phyloP scores from a whole-genome alignment of 1,140 invertebrate genomes.

The Hyles vespertilio region DNA sequence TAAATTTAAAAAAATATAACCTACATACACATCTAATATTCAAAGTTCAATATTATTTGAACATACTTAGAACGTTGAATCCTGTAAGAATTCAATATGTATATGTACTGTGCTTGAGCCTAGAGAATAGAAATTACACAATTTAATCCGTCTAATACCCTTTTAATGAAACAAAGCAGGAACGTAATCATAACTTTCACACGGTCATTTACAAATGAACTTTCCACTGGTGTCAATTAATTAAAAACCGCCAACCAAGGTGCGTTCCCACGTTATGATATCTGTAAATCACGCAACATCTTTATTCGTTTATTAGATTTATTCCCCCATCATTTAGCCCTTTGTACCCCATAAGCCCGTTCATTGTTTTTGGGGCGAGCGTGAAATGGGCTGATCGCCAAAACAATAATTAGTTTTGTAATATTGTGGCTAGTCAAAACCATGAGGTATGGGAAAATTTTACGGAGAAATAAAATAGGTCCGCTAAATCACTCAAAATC shows the following conservation, averaged over 20 bases:
- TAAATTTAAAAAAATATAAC: no score
- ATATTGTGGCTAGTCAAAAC: constrained; percentile 36
- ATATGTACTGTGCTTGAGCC: no score
- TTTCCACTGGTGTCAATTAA: constrained; percentile 53
- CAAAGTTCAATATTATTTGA: no score
- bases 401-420: constrained; percentile 45
- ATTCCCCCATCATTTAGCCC: constrained; percentile 32
- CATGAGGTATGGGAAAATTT: not conserved
- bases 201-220: constrained; percentile 39
- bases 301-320: constrained; percentile 65
- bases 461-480: no score
- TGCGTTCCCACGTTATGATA: constrained; percentile 69
- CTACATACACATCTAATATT: no score
- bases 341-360: constrained; percentile 18
- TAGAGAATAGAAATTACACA: no score
- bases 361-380: constrained; percentile 65
- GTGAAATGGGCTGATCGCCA: constrained; percentile 53
- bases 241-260: constrained; percentile 65
- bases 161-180: not conserved
- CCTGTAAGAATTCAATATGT: no score
- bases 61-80: no score
- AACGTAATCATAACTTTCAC: constrained; percentile 33
- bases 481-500: no score
- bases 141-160: no score
- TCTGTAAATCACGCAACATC: constrained; percentile 72